Evolutionary conservation across 2,888 invertebrate species (phyloP), one percentile per base, ranked within the genome.

Genomic region (Hipparchia sbordonii): DNA sequence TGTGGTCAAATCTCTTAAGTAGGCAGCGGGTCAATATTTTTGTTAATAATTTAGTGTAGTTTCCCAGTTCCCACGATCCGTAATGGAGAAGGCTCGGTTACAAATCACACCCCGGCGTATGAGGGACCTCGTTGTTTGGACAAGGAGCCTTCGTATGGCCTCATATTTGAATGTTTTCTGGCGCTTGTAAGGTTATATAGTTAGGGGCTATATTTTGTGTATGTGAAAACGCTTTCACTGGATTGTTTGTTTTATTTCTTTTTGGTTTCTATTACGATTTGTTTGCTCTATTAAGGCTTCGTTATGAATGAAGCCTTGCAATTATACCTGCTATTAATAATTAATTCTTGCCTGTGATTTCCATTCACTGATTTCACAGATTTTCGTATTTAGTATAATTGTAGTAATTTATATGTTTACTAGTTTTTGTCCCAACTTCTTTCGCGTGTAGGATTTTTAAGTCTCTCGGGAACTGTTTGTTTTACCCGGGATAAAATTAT

Each of bases 1-100:
- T 81, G 87, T 90, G 90, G 90, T 92, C 91, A 93, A 91, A 93
- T 93, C 93, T 91, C 88, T 90, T 92, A 92, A 93, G 92, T 93
- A 93, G 93, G 91, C 90, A 92, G 88, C 89, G 84, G 84, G 92
- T 93, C 89, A 93, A 93, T 93, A 93, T 93, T 93, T 89, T 92
- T 90, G 91, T 92, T 91, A 93, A 92, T 93, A 89, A 93, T 93
- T 93, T 91, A 88, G 88, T 89, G 86, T 84, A 86, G 82, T 85
- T 91, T 92, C 91, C 91, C 92, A 92, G 91, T 91, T 92, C 91
- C 91, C 92, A 92, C 91, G 91, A 85, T 81, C 82, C 78, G 82
- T 85, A 86, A 86, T 87, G 85, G 88, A 87, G 87, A 87, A 81
- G 86, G 85, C 83, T 87, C 85, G 86, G 84, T 86, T 87, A 86